Evolutionary conservation across 2,888 invertebrate species (phyloP).

Genomic region (Papilio demoleus): DNA sequence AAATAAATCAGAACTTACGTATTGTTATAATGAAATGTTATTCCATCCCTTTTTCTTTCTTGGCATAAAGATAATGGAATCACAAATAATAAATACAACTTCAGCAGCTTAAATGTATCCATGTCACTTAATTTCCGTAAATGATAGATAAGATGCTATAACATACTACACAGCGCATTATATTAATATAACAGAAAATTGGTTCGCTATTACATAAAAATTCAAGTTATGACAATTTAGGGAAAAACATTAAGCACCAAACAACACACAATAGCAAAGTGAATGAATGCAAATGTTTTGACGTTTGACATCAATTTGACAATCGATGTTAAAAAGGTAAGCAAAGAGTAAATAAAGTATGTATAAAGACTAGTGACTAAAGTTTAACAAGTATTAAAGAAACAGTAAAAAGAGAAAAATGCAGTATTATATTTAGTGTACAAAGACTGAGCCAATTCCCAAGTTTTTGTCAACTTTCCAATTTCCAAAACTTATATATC

Average conservation of each 20-base stretch:
- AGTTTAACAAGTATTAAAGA: background rate
- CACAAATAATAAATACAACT: constrained; percentile 52
- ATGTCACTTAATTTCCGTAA: constrained; percentile 16
- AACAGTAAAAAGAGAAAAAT: too few relatives aligned
- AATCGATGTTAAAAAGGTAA: background rate
- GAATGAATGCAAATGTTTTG: constrained; percentile 36
- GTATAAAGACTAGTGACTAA: background rate
- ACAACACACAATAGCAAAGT: constrained; percentile 14
- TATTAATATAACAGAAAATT: background rate
- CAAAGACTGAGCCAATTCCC: too few relatives aligned
- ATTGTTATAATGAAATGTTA: constrained; percentile 75
- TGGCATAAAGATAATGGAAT: constrained; percentile 51
- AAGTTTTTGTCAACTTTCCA: too few relatives aligned
- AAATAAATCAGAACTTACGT: constrained; percentile 64
- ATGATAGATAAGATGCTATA: background rate
- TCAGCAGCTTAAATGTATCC: constrained; percentile 42
- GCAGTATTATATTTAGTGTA: too few relatives aligned
- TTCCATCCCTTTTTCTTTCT: constrained; percentile 57
- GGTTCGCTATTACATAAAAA: background rate
- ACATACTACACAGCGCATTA: constrained; percentile 9
- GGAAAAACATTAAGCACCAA: background rate
- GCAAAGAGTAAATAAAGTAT: background rate
- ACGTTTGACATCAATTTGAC: background rate
- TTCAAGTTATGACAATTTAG: background rate
- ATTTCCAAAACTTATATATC: too few relatives aligned